Base-by-base conservation (phyloP, 2,888 invertebrate genomes). In the Lysandra bellargus region DNA sequence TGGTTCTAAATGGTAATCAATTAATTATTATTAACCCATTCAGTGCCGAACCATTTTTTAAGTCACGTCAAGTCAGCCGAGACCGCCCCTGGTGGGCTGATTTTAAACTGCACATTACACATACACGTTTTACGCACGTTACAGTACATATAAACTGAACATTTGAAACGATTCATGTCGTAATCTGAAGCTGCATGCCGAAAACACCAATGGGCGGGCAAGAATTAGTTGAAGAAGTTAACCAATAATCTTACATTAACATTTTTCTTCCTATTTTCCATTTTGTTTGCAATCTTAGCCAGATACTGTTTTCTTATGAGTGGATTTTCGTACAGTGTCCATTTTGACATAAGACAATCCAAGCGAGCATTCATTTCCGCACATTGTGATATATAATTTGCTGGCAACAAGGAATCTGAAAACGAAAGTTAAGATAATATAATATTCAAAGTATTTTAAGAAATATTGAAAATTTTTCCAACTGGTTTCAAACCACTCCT, bases 271-370 rank as follows among this genome's bases (percentile, higher is more conserved):
- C 89, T 89, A 81, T 90, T 91, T 83, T 88, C 88, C 88, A 90
- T 92, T 78, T 90, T 91, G 53, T 80, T 85, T 78, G 84, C 88
- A 1, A 85, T 85, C 81, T 91, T 92, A 1, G 88, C 88, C 1
- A 94, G 83, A 78, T 91, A 92, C 81, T 93, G 93, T 79, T 92
- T 90, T 75, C 94, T 86, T 17, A 94, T 91, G 1, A 93, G 85
- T 0, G 92, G 88, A 82, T 93, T 93, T 82, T 94, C 94, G 61
- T 92, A 94, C 5, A 94, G 81, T 0, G 92, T 93, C 94, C 94
- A 94, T 72, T 92, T 89, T 0, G 94, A 88, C 91, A 92, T 92
- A 0, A 93, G 83, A 0, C 89, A 88, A 77, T 94, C 94, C 0
- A 94, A 84, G 0, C 89, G 87, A 0, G 93, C 91, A 78, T 90